Evolutionary conservation across 2,888 invertebrate species (phyloP), one percentile per base, ranked within the genome.

Genomic region (Pseudeuparius sepicola): DNA sequence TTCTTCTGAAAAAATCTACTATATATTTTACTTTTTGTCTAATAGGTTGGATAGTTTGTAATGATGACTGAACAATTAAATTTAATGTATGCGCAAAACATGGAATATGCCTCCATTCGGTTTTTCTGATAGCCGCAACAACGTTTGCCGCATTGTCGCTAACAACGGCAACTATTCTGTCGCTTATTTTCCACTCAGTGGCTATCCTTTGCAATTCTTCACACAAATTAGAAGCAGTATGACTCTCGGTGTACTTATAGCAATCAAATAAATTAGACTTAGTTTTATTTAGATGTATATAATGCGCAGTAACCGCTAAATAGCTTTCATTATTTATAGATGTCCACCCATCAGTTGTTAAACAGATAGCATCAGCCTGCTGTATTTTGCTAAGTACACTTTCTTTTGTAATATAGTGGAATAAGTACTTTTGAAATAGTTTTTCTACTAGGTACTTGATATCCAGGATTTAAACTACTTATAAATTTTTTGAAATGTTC

Each of bases 41-140:
- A 7, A 34, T 12, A 7, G 11, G 20, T 23, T 29, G 13, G 5
- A 35, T 24, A 5, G 9, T 10, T 15, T 24, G 27, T 24, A 42
- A 13, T 3, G 31, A 26, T 20, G 26, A 14, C 14, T 34, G 28
- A 9, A 42, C 42, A 29, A 34, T 25, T 4, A 40, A 14, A 31
- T 43, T 40, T 15, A 43, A 14, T 9, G 38, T 43, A 36, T 39
- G 36, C 12, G 39, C 40, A 31, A 31, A 37, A 23, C 39, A 42
- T 4, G 26, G 33, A 18, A 42, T 27, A 27, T 33, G 26, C n/a
- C 17, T 27, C 34, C 34, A 34, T 10, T 18, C 34, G 4, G 26
- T 34, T 26, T 17, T 5, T 17, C 11, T 26, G 13, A 34, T 26
- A 1, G 34, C 24, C 11, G 29, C 34, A 2, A 26, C 27, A 14